phyloP scores from a whole-genome alignment of 2,888 invertebrate species.

The Rhorus exstirpatorius region DNA sequence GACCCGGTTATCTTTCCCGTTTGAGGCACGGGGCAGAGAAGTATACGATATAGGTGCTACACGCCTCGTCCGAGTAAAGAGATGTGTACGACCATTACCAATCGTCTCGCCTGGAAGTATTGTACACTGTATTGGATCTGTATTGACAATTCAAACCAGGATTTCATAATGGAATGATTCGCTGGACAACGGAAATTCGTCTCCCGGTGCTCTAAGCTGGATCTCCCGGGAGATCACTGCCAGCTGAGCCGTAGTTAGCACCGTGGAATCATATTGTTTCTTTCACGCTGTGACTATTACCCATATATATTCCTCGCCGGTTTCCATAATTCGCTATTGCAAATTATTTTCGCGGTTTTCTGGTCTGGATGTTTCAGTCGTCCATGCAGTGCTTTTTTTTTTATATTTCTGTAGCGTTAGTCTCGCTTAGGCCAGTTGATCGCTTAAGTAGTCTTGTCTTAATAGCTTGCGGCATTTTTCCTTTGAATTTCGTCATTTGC shows the following conservation, averaged over 20 bases:
- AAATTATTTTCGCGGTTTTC: too few species aligned
- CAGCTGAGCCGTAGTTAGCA: neutral
- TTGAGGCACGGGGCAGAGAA: conserved; percentile 15
- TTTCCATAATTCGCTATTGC: neutral
- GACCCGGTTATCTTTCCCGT: neutral
- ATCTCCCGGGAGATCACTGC: neutral
- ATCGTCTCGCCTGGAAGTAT: neutral
- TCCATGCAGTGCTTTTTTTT: too few species aligned
- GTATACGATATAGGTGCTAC: conserved; percentile 9
- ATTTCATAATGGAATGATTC: neutral
- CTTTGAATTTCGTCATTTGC: too few species aligned
- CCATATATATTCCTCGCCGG: neutral
- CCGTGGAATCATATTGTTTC: neutral
- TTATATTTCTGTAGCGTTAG: too few species aligned
- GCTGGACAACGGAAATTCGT: neutral
- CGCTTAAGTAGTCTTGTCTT: too few species aligned
- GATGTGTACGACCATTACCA: conserved; percentile 5
- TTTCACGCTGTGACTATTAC: neutral
- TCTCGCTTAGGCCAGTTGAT: too few species aligned
- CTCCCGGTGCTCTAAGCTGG: neutral
- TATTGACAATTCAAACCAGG: neutral
- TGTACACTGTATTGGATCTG: conserved; percentile 13
- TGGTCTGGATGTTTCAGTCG: too few species aligned
- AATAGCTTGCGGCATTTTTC: too few species aligned
- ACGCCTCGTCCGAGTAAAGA: neutral